Percentiles rank a stretch among this genome's conserved stretches.
Conservation (phyloP, 2,113 vertebrate species). For the Chloroceryle aenea region DNA sequence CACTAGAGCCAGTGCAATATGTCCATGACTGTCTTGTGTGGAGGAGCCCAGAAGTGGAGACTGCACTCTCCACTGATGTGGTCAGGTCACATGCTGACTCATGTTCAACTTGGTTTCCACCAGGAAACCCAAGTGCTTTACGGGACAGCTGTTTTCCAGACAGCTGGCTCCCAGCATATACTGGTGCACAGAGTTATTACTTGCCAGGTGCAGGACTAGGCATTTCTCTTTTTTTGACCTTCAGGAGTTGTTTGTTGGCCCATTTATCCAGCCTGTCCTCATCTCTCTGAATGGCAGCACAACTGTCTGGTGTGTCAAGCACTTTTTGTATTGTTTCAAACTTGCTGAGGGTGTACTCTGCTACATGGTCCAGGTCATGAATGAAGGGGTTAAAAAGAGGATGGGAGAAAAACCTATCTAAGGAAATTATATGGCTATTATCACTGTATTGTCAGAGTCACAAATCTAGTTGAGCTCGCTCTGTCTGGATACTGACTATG, state of each 20-base stretch:
- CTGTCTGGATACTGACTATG: neutral
- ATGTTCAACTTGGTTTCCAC: neutral
- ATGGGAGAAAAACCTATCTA: neutral
- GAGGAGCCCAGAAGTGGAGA: neutral
- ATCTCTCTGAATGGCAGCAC: neutral
- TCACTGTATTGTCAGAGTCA: neutral
- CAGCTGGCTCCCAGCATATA: too few relatives aligned
- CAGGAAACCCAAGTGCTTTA: neutral
- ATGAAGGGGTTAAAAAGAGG: neutral
- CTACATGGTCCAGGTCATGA: neutral
- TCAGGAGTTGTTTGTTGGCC: neutral
- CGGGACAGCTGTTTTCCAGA: neutral
- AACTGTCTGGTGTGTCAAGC: neutral
- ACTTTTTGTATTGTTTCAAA: neutral
- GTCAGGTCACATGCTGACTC: neutral
- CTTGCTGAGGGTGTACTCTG: neutral
- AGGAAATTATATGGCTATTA: neutral
- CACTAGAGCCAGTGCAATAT: neutral
- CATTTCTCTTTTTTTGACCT: neutral
- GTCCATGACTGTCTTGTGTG: neutral
- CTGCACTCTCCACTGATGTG: neutral
- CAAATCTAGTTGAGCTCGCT: neutral
- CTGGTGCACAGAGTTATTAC: neutral
- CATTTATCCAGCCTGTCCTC: neutral
- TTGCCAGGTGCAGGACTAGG: neutral